Conservation (phyloP, 2,113 vertebrate genomes). For the Collichthys lucidus region DNA sequence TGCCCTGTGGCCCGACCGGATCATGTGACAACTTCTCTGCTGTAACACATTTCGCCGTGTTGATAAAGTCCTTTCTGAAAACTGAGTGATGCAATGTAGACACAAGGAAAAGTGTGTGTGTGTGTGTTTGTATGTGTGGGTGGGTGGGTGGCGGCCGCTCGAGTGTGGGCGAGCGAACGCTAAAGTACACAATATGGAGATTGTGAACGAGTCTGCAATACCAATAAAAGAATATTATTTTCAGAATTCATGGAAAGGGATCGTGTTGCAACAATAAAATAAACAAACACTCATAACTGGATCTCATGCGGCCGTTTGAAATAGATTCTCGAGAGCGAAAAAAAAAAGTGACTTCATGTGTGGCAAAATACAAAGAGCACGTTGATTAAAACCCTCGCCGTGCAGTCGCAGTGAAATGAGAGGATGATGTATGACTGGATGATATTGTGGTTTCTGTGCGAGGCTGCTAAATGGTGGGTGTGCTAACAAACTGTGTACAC, state of each 20-base stretch:
- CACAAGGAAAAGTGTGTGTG: conserved; percentile 43
- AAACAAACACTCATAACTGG: conserved; percentile 36
- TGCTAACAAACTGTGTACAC: not conserved
- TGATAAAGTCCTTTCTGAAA: conserved; percentile 26
- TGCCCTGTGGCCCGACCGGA: not conserved
- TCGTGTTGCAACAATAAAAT: conserved; percentile 41
- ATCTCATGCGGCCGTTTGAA: not conserved
- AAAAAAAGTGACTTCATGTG: conserved; percentile 24
- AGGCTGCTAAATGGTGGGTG: conserved; percentile 43
- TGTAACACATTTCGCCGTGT: conserved; percentile 23
- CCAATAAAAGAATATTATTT: conserved; percentile 50
- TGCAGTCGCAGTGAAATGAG: conserved; percentile 26
- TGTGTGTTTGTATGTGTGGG: conserved; percentile 36
- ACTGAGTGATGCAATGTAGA: conserved; percentile 57
- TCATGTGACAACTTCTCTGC: conserved; percentile 17
- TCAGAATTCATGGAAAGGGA: conserved; percentile 28
- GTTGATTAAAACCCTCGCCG: conserved; percentile 46
- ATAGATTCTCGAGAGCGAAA: not conserved
- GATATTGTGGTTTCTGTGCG: conserved; percentile 36
- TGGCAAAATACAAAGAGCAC: conserved; percentile 14
- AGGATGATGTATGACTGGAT: conserved; percentile 41
- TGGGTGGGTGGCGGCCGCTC: conserved; percentile 19
- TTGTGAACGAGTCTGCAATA: conserved; percentile 11
- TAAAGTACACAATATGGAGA: conserved; percentile 46
- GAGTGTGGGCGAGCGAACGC: conserved; percentile 26